Conservation (phyloP, 1,140 invertebrate species). For the Trachelipus rathkii region DNA sequence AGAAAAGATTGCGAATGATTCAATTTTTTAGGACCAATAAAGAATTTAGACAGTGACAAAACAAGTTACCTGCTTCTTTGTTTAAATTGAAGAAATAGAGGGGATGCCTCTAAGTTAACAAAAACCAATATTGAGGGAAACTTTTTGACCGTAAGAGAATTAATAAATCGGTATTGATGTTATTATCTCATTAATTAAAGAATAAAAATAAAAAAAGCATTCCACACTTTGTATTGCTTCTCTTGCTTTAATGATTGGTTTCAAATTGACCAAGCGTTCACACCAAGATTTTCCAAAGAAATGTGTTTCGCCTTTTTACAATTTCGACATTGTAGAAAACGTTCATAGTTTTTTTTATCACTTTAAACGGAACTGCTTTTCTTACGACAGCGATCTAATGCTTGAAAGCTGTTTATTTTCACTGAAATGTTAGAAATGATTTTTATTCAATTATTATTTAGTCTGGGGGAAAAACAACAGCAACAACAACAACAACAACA, state of each 20-base stretch:
- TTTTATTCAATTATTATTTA: no score
- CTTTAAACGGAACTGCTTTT: conserved; percentile 71
- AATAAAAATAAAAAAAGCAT: neutral
- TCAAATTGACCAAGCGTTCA: conserved; percentile 71
- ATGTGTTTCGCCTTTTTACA: conserved; percentile 79
- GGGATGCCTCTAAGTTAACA: no score
- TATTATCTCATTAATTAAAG: neutral
- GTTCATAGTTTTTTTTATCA: conserved; percentile 68
- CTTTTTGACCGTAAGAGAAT: neutral
- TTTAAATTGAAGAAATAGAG: no score
- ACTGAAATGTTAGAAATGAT: conserved; percentile 52
- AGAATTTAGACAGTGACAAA: no score
- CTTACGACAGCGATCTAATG: conserved; percentile 75
- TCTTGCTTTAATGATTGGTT: conserved; percentile 65
- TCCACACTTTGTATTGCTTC: conserved; percentile 67
- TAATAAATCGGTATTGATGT: neutral
- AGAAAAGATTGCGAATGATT: no score
- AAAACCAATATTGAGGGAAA: no score
- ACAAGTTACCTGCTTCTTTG: no score
- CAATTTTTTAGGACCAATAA: no score
- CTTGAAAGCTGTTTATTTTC: conserved; percentile 84
- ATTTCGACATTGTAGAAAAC: conserved; percentile 83
- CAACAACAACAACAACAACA: no score
- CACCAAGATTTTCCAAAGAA: conserved; percentile 70
- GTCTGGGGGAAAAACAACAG: no score